Conservation (phyloP, 2,113 vertebrate species). For the Okapia johnstoni region DNA sequence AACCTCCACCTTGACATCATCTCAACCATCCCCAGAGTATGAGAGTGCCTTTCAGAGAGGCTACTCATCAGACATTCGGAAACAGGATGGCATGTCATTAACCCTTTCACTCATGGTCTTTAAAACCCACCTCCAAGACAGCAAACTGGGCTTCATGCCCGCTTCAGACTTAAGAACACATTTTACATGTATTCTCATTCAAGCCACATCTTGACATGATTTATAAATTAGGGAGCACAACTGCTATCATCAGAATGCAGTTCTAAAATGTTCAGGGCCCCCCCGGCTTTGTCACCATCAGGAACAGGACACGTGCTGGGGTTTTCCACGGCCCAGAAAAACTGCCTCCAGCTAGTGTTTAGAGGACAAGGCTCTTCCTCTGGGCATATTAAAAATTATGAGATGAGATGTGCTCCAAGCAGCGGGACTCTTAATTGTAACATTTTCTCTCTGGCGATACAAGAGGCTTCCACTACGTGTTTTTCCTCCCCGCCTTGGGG, state of each 20-base stretch:
- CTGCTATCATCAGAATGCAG: conserved; percentile 32
- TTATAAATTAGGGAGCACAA: conserved; percentile 28
- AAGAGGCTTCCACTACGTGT: neutral
- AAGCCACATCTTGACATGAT: conserved; percentile 5
- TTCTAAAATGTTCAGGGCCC: neutral
- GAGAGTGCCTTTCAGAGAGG: neutral
- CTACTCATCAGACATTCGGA: neutral
- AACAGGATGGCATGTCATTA: neutral
- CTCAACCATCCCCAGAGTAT: neutral
- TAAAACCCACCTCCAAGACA: neutral
- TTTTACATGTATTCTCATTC: conserved; percentile 28
- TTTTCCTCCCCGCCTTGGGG: neutral
- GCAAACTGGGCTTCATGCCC: neutral
- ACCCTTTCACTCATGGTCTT: neutral
- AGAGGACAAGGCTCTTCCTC: neutral
- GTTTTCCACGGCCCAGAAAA: neutral
- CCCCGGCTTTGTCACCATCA: neutral
- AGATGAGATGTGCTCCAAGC: neutral
- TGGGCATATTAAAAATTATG: neutral
- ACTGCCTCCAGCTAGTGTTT: neutral
- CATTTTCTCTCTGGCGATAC: neutral
- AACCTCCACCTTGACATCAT: neutral
- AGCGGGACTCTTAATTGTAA: neutral
- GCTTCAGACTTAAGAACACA: neutral
- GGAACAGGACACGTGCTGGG: neutral